Conservation (phyloP, 2,113 vertebrate genomes). For the Microtus montanus region DNA sequence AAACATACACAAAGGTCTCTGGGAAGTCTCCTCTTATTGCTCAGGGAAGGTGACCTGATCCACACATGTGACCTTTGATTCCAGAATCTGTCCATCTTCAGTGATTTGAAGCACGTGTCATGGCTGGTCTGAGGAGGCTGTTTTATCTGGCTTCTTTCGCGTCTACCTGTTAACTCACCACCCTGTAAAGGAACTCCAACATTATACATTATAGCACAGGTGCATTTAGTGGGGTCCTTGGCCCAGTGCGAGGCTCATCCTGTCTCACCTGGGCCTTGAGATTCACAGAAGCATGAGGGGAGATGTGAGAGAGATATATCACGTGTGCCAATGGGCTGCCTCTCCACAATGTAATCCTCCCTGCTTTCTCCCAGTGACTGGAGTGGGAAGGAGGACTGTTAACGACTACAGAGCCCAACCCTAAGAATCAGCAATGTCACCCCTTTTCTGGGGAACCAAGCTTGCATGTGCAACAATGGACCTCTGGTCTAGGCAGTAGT, state of each 20-base stretch:
- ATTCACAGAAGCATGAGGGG: neutral
- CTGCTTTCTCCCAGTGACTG: neutral
- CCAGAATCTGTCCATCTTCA: neutral
- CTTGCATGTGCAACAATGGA: neutral
- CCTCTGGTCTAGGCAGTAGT: neutral
- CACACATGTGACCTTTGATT: neutral
- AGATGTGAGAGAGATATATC: neutral
- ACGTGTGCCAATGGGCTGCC: no score
- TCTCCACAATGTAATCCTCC: neutral
- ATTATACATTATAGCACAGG: no score
- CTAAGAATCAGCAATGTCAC: neutral
- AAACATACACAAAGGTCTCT: neutral
- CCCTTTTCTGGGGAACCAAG: neutral
- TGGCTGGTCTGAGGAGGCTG: neutral
- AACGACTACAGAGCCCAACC: no score
- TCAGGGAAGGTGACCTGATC: neutral
- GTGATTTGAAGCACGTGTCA: rapidly evolving
- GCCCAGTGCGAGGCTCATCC: neutral
- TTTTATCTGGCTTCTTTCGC: neutral
- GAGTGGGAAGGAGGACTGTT: rapidly evolving
- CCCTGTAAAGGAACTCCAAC: neutral
- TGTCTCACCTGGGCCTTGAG: neutral
- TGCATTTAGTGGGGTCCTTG: neutral
- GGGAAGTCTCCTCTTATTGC: neutral
- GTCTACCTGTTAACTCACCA: neutral